Evolutionary conservation across 2,888 invertebrate genomes (phyloP), one percentile per base, ranked within the genome.

Genomic region (Eulithis testata): DNA sequence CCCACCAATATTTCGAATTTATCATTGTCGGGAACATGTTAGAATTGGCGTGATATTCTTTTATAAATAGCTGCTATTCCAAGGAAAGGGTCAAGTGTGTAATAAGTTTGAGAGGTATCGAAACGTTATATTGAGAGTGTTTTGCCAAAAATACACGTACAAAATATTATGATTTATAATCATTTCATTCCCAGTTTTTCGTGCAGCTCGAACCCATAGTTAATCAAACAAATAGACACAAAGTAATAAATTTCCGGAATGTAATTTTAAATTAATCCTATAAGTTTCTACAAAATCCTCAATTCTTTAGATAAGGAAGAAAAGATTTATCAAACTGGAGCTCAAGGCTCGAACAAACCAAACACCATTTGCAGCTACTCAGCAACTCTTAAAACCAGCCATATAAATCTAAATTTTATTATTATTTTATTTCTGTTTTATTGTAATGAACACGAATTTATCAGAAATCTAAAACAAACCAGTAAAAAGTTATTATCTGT

Each of bases 251-350:
- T 63, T 61, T 60, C 40, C 43, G 27, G 40, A 31, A 8, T 14
- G 11, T 27, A 63, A 58, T 52, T 21, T 50, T 60, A 65, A 63
- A 66, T 71, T 67, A 68, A 67, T 71, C 67, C 53, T 65, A 63
- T 66, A 66, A 59, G 63, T 60, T 67, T 47, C 60, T 68, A 70
- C 69, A 70, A 65, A 68, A 69, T 68, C 61, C 62, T 63, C 65
- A 63, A 54, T 66, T 63, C 64, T 54, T 65, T 60, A 67, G 68
- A 60, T 63, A 50, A 47, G 59, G 63, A 68, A 66, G 50, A 64
- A 60, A 60, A 67, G 54, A 71, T 73, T 70, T 71, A 73, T 73
- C 70, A 69, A 63, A 63, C 63, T 55, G 49, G 45, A 69, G 62
- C 60, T 58, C 58, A 70, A 58, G 53, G 61, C 54, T 57, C 61